A percentile compares a stretch with the other conserved stretches of the same genome.
phyloP scores from a whole-genome alignment of 2,888 invertebrate genomes.

The Hypomecis atomaria region DNA sequence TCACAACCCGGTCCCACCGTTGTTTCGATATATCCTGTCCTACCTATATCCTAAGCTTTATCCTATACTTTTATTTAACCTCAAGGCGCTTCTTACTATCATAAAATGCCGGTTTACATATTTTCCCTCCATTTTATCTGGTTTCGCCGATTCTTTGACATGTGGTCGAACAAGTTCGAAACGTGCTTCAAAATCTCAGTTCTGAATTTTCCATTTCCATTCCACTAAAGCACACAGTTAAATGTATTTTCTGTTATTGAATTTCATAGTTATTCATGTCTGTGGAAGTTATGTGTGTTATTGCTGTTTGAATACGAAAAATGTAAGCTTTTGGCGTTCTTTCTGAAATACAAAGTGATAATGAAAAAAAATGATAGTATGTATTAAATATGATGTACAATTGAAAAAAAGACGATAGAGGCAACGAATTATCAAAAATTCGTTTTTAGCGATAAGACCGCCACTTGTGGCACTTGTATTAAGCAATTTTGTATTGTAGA shows the following conservation, averaged over 20 bases:
- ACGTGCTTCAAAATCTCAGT: constrained; percentile 15
- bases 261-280: constrained; percentile 8
- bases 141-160: constrained; percentile 20
- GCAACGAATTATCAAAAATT: no score
- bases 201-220: constrained; percentile 7
- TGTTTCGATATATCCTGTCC: no score
- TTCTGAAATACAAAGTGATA: no score
- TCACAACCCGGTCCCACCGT: no score
- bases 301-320: constrained; percentile 3
- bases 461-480: no score
- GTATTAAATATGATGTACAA: no score
- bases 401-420: no score
- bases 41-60: no score
- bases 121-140: constrained; percentile 22
- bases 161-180: constrained; percentile 10
- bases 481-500: no score
- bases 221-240: constrained; percentile 8
- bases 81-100: constrained; percentile 29
- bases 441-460: no score
- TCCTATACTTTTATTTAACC: no score
- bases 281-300: background rate
- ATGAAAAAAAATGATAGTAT: no score
- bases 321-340: background rate
- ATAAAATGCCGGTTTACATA: constrained; percentile 37
- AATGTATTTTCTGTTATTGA: constrained; percentile 16